Base-by-base conservation (phyloP, 2,888 invertebrate species). In the Microctonus aethiopoides region DNA sequence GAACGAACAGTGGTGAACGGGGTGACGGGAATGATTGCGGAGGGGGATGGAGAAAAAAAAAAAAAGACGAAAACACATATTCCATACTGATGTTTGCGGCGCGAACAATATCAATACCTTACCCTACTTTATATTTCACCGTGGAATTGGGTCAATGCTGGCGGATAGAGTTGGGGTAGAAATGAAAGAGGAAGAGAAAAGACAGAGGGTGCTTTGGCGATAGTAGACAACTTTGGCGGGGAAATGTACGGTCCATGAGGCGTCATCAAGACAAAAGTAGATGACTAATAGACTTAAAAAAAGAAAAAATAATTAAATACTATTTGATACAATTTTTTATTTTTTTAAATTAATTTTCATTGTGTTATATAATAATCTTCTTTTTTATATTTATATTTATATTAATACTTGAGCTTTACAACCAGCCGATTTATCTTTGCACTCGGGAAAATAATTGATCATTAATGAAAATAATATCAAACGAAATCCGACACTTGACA, bases 61-160 rank as follows among this genome's bases (percentile, higher is more conserved):
- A 63, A 39, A 65, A 72, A 68, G 62, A 61, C 63, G 24, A 70
- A 57, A 68, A 68, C 66, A 70, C 52, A 65, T 68, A 68, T 59
- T 70, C 60, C 52, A 57, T 66, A 68, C 71, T 72, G 67, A 73
- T 73, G 71, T 71, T 71, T 71, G 69, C 36, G 67, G 60, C 69
- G 63, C 57, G 61, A 65, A 73, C 71, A 71, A 73, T 71, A 70
- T 71, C 73, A 73, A 73, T 73, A 73, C 71, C 69, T 60, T 70
- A 67, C 46, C 68, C 73, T 71, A 73, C 71, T 70, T 71, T 73
- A 71, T 71, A 73, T 69, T 65, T 69, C 67, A 65, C 67, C 64
- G 29, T 46, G 67, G 69, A 73, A 73, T 69, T 70, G 65, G 73
- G 73, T 73, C 71, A 71, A 57, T 69, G 67, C 67, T 73, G 54